A percentile compares a stretch with the other conserved stretches of the same genome.
These are phyloP conservation scores for Oryzias javanicus DNA, from an alignment of 2,113 vertebrate species.

Conservation along the genomic window DNA sequence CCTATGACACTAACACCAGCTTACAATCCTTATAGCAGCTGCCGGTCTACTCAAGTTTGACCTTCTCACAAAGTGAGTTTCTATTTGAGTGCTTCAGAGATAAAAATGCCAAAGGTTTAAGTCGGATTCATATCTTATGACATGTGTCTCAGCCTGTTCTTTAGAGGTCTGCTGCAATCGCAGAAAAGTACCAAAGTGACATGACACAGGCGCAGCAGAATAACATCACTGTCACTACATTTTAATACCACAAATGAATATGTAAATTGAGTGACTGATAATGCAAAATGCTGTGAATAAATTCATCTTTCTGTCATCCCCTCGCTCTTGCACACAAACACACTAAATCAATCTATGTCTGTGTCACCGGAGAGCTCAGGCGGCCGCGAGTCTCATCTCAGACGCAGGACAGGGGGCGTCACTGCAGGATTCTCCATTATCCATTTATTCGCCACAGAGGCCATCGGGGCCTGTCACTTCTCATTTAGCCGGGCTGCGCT, in stretches of 20 bases:
- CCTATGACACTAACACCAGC: neutral
- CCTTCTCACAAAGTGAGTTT: neutral
- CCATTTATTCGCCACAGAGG: slow-evolving; percentile 66
- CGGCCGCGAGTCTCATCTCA: slow-evolving; percentile 59
- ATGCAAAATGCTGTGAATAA: slow-evolving; percentile 48
- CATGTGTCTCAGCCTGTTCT: slow-evolving; percentile 9
- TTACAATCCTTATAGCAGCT: slow-evolving; percentile 4
- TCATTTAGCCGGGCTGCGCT: slow-evolving; percentile 50
- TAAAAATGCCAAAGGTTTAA: slow-evolving; percentile 24
- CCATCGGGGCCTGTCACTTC: slow-evolving; percentile 68
- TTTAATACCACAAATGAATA: slow-evolving; percentile 62
- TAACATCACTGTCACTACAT: slow-evolving; percentile 54
- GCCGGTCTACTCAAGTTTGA: neutral
- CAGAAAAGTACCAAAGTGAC: slow-evolving; percentile 28
- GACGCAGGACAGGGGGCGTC: slow-evolving; percentile 48
- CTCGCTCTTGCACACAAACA: slow-evolving; percentile 14
- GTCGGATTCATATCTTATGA: slow-evolving; percentile 13
- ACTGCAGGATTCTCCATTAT: slow-evolving; percentile 66
- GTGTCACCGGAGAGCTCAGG: slow-evolving; percentile 62
- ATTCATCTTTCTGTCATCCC: slow-evolving; percentile 62
- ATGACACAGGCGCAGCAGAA: slow-evolving; percentile 33
- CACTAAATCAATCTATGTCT: slow-evolving; percentile 62
- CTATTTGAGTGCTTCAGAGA: slow-evolving; percentile 11
- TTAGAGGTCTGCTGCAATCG: slow-evolving; percentile 16
- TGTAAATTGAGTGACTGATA: slow-evolving; percentile 63